Conservation (phyloP, 2,113 vertebrate genomes). For the Ceratotherium simum region DNA sequence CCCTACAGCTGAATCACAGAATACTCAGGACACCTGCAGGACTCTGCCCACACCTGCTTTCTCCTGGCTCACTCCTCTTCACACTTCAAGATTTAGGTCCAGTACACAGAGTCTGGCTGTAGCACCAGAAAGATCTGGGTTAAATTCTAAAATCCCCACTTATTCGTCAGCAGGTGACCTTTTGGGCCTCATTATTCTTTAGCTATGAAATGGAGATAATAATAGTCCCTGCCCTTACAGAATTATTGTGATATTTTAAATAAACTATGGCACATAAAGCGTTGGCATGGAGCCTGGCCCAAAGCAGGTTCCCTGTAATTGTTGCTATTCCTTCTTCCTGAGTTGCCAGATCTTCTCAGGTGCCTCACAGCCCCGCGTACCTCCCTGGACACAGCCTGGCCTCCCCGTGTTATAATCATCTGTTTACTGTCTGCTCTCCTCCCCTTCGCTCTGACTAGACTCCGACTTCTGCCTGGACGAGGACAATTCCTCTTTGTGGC, state of each 20-base stretch:
- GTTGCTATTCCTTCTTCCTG: neutral
- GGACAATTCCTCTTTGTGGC: neutral
- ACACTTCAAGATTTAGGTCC: neutral
- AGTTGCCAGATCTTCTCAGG: neutral
- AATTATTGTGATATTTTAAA: neutral
- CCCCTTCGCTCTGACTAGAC: neutral
- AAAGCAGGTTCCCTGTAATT: neutral
- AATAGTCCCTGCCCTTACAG: neutral
- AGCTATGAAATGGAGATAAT: slow-evolving; percentile 29
- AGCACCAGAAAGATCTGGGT: neutral
- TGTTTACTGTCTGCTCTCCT: neutral
- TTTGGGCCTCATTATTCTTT: neutral
- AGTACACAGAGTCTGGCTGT: neutral
- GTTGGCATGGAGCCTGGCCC: neutral
- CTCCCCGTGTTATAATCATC: neutral
- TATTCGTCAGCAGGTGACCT: neutral
- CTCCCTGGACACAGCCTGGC: neutral
- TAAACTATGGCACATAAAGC: neutral
- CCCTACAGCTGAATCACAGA: neutral
- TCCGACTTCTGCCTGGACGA: neutral
- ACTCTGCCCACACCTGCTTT: neutral
- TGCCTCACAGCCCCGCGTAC: neutral
- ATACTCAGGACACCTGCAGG: neutral
- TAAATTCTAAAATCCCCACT: slow-evolving; percentile 38
- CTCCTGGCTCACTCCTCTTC: neutral